Percentiles rank a stretch among this genome's conserved stretches.
Conservation (phyloP, 1,140 invertebrate genomes). For the Anoplolepis gracilipes region DNA sequence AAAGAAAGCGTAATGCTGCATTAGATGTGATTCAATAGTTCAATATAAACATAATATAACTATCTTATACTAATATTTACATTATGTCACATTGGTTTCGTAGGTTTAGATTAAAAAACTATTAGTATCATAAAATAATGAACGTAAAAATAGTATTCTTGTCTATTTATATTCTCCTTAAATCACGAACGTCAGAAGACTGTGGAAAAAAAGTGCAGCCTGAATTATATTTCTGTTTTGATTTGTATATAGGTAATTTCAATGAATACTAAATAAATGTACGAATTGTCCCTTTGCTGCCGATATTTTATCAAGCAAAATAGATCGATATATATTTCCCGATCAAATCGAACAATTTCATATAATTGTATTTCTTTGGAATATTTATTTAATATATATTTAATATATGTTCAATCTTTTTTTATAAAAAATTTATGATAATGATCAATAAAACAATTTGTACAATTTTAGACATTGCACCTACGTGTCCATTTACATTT, state of each 20-base stretch:
- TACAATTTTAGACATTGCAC: conserved; percentile 67
- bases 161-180: conserved; percentile 44
- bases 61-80: conserved; percentile 76
- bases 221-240: conserved; percentile 55
- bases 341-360: neutral
- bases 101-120: conserved; percentile 67
- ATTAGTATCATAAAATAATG: conserved; percentile 68
- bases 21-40: conserved; percentile 60
- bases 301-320: conserved; percentile 33
- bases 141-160: conserved; percentile 70
- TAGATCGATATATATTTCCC: neutral
- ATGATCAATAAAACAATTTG: conserved; percentile 59
- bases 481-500: conserved; percentile 12
- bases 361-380: neutral
- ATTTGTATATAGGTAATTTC: conserved; percentile 54
- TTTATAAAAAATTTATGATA: conserved; percentile 67
- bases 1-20: conserved; percentile 61
- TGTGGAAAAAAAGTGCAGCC: conserved; percentile 58
- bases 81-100: conserved; percentile 71
- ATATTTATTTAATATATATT: neutral
- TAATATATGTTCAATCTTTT: neutral
- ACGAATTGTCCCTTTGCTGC: conserved; percentile 20
- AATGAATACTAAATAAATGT: conserved; percentile 29
- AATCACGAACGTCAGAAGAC: conserved; percentile 69
- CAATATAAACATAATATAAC: conserved; percentile 68